Evolutionary conservation across 2,888 invertebrate species (phyloP).

Genomic region (Thereva nobilitata): DNA sequence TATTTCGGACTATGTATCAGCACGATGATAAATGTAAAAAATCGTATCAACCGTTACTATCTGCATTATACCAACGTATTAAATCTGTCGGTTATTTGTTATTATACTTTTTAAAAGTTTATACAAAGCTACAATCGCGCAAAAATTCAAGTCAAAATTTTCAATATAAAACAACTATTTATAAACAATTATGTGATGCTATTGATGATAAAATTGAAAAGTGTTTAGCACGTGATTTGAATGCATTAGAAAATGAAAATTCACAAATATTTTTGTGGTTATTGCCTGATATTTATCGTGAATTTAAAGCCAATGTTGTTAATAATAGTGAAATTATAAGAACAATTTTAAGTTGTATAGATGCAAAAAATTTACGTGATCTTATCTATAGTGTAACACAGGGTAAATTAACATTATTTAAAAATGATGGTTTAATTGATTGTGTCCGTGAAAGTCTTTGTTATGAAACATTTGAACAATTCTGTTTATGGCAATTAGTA

Average conservation of each 20-base stretch:
- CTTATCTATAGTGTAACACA: conserved; percentile 89
- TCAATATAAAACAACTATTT: conserved; percentile 81
- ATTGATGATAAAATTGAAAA: conserved; percentile 75
- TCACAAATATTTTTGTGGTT: conserved; percentile 87
- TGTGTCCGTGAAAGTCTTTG: conserved; percentile 81
- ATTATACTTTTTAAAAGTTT: conserved; percentile 86
- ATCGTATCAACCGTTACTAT: conserved; percentile 76
- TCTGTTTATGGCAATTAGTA: conserved; percentile 95
- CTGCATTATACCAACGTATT: conserved; percentile 75
- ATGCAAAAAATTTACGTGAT: conserved; percentile 87
- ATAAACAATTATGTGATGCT: conserved; percentile 85
- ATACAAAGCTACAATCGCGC: conserved; percentile 63
- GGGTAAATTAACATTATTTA: conserved; percentile 82
- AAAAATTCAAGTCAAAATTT: conserved; percentile 59
- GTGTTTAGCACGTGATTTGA: conserved; percentile 80
- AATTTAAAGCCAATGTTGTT: conserved; percentile 83
- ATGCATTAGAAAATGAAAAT: conserved; percentile 87
- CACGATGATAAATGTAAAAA: conserved; percentile 77
- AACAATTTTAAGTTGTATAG: conserved; percentile 87
- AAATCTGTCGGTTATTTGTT: conserved; percentile 82
- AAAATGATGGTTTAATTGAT: conserved; percentile 73
- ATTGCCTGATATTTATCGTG: conserved; percentile 89
- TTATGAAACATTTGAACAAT: conserved; percentile 98
- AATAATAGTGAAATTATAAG: conserved; percentile 88
- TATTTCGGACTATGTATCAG: conserved; percentile 82